phyloP scores from a whole-genome alignment of 2,797 vertebrate species.

The Pyrocephalus nanus region DNA sequence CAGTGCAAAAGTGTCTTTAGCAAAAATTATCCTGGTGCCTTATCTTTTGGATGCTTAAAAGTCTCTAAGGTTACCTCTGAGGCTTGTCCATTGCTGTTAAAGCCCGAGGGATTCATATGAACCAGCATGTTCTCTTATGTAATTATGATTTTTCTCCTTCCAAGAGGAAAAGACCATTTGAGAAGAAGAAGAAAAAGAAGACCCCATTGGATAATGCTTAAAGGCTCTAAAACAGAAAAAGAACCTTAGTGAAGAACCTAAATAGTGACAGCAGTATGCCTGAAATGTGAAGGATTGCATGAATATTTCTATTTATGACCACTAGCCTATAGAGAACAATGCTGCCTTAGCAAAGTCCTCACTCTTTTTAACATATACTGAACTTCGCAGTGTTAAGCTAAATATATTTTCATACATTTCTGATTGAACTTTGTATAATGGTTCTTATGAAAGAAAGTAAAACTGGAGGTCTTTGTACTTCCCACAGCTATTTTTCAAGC shows the following conservation, averaged over 20 bases:
- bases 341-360: constrained; percentile 34
- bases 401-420: neutral
- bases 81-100: neutral
- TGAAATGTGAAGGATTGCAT: neutral
- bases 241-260: neutral
- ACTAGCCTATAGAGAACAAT: neutral
- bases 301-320: constrained; percentile 11
- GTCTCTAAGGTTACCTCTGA: neutral
- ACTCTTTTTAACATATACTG: neutral
- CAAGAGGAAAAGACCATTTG: neutral
- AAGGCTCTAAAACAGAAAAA: neutral
- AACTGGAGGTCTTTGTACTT: neutral
- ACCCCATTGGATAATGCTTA: neutral
- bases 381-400: neutral
- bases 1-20: neutral
- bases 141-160: neutral
- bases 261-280: neutral
- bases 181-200: neutral
- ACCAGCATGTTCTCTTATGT: neutral
- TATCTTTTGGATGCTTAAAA: neutral
- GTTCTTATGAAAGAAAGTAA: neutral
- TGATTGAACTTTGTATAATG: neutral
- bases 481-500: neutral
- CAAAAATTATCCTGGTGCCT: neutral
- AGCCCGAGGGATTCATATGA: neutral